Conservation (phyloP, 2,888 invertebrate species). For the Dilophus febrilis region DNA sequence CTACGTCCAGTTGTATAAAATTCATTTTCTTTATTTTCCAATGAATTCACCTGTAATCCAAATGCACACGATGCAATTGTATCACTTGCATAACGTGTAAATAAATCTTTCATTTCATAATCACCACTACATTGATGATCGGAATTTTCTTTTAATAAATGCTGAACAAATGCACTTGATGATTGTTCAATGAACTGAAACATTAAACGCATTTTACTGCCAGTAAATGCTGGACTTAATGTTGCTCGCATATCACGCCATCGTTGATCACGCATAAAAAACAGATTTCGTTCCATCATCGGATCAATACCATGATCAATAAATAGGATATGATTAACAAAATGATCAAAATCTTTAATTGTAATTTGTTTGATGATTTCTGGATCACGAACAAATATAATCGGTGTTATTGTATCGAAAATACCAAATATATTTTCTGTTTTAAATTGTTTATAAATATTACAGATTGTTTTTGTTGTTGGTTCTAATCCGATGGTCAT, state of each 20-base stretch:
- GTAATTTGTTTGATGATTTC: slow-evolving; percentile 36
- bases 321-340: slow-evolving; percentile 21
- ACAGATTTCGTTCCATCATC: slow-evolving; percentile 33
- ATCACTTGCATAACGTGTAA: slow-evolving; percentile 12
- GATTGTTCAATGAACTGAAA: slow-evolving; percentile 27
- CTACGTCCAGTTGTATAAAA: slow-evolving; percentile 32
- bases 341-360: slow-evolving; percentile 40
- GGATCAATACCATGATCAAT: slow-evolving; percentile 29
- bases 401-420: slow-evolving; percentile 29
- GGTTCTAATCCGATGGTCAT: background rate
- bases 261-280: slow-evolving; percentile 33
- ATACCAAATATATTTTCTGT: slow-evolving; percentile 30
- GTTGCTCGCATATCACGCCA: no score
- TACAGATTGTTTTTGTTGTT: background rate
- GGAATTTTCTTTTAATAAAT: background rate
- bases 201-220: slow-evolving; percentile 31
- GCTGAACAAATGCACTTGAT: slow-evolving; percentile 8
- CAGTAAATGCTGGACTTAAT: slow-evolving; percentile 31
- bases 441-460: background rate
- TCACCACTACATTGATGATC: background rate
- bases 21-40: slow-evolving; percentile 28
- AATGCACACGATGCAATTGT: slow-evolving; percentile 31
- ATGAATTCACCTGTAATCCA: slow-evolving; percentile 33
- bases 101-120: slow-evolving; percentile 6
- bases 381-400: slow-evolving; percentile 33